phyloP scores from a whole-genome alignment of 2,888 invertebrate genomes.

The Spilosoma lubricipeda region DNA sequence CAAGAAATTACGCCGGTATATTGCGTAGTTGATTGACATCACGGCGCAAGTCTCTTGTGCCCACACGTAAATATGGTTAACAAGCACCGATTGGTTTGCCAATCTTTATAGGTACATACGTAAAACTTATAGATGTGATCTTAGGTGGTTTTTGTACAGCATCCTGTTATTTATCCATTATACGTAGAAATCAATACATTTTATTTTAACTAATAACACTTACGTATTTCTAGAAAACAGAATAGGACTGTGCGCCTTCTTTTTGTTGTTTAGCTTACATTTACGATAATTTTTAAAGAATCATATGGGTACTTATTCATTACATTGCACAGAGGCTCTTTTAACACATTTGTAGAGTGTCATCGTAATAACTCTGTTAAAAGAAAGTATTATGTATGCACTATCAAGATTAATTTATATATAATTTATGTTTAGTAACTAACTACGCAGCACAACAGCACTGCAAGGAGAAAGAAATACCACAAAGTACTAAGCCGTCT shows the following conservation, averaged over 20 bases:
- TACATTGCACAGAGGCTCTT: too few species aligned
- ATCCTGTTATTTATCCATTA: not conserved
- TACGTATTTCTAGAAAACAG: not conserved
- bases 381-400: too few species aligned
- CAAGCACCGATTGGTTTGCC: constrained; percentile 39
- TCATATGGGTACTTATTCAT: not conserved
- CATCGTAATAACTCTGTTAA: too few species aligned
- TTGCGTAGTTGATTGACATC: constrained; percentile 54
- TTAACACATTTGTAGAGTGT: too few species aligned
- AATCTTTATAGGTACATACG: constrained; percentile 20
- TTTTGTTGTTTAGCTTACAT: not conserved
- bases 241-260: not conserved
- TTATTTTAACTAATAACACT: not conserved
- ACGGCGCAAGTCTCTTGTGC: constrained; percentile 62
- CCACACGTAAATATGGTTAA: constrained; percentile 44
- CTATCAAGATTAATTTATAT: too few species aligned
- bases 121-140: not conserved
- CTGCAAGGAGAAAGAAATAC: too few species aligned
- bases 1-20: constrained; percentile 26
- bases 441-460: too few species aligned
- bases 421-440: not conserved
- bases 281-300: not conserved
- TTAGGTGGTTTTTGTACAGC: not conserved
- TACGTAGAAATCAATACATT: not conserved
- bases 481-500: too few species aligned